phyloP scores from a whole-genome alignment of 2,113 vertebrate species.

The Lathamus discolor region DNA sequence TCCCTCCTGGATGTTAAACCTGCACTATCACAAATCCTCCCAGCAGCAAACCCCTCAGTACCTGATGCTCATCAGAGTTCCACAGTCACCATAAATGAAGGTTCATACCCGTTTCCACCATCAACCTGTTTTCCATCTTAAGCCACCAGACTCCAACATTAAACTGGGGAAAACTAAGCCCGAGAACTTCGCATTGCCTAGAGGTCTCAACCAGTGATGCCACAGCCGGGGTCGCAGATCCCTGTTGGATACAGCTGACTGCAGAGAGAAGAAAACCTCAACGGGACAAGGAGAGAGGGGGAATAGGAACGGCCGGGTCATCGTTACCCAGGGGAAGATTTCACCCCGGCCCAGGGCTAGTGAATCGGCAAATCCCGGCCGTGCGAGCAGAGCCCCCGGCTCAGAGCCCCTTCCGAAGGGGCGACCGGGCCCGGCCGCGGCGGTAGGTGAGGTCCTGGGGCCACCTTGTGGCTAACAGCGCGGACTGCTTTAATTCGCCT shows the following conservation, averaged over 20 bases:
- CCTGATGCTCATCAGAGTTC: accelerated
- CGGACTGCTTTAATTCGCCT: neutral
- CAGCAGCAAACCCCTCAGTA: neutral
- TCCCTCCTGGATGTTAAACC: neutral
- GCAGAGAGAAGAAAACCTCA: neutral
- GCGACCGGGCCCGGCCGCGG: neutral
- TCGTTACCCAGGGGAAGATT: neutral
- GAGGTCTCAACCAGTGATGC: neutral
- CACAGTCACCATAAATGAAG: accelerated
- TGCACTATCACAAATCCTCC: accelerated
- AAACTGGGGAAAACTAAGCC: neutral
- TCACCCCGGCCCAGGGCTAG: neutral
- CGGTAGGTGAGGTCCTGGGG: neutral
- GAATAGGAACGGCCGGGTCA: accelerated
- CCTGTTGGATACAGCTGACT: neutral
- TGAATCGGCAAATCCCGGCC: too few relatives aligned
- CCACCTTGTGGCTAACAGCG: slow-evolving; percentile 40
- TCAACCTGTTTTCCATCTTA: accelerated
- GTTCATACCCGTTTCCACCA: accelerated
- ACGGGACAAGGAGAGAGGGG: accelerated
- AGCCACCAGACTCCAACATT: neutral
- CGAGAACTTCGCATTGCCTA: neutral
- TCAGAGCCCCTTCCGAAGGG: too few relatives aligned
- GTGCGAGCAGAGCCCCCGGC: neutral
- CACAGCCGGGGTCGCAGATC: neutral